Conservation (phyloP, 2,113 vertebrate genomes). For the Enhydra lutris region DNA sequence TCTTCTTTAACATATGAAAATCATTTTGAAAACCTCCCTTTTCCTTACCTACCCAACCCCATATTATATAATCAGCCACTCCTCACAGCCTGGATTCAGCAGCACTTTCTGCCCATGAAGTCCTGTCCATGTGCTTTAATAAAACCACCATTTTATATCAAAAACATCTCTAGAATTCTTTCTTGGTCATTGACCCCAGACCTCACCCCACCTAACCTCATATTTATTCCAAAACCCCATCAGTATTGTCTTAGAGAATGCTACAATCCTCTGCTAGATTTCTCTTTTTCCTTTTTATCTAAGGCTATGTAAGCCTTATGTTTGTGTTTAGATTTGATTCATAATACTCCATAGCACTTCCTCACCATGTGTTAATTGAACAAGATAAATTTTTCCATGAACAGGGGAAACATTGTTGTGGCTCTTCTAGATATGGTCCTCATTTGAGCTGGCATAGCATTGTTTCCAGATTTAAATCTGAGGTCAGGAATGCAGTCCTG, state of each 20-base stretch:
- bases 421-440: not conserved
- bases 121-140: too few species aligned
- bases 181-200: too few species aligned
- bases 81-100: too few species aligned
- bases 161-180: too few species aligned
- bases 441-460: not conserved
- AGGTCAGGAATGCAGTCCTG: not conserved
- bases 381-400: not conserved
- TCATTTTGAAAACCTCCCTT: too few species aligned
- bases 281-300: not conserved
- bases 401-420: not conserved
- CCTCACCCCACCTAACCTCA: too few species aligned
- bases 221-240: too few species aligned
- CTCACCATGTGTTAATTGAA: not conserved
- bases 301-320: not conserved
- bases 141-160: too few species aligned
- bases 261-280: not conserved
- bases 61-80: too few species aligned
- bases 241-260: not conserved
- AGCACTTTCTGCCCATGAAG: too few species aligned
- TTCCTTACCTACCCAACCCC: too few species aligned
- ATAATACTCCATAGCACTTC: not conserved
- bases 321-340: not conserved
- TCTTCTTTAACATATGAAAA: too few species aligned
- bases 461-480: not conserved